Evolutionary conservation across 2,888 invertebrate genomes (phyloP).

Genomic region (Hirtodrosophila trivittata): DNA sequence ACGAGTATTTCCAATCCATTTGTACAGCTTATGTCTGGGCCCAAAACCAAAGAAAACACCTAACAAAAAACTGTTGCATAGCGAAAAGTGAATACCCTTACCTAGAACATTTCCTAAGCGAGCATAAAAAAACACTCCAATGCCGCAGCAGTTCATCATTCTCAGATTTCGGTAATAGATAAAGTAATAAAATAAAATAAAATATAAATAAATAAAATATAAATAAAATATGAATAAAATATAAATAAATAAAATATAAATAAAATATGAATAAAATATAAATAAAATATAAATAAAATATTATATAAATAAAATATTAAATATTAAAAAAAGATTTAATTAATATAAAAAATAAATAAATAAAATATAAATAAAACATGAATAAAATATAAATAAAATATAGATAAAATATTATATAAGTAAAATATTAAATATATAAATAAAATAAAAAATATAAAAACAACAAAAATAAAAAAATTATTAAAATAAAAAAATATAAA

Average conservation of each 20-base stretch:
- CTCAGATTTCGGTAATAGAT: no score
- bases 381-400: background rate
- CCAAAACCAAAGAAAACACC: constrained; percentile 29
- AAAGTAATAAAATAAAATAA: no score
- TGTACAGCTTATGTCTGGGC: constrained; percentile 56
- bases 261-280: no score
- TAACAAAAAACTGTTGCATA: background rate
- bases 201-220: no score
- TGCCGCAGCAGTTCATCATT: no score
- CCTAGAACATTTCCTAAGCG: background rate
- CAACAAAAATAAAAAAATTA: no score
- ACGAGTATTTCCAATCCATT: constrained; percentile 60
- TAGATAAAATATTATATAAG: no score
- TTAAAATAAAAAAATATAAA: no score
- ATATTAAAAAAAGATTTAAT: background rate
- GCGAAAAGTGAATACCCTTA: constrained; percentile 22
- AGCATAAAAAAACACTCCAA: no score
- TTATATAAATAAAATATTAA: background rate
- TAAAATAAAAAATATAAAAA: background rate
- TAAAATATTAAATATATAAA: background rate
- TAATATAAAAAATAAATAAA: background rate
- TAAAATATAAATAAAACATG: background rate
- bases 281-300: no score
- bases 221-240: no score
- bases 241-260: no score